These are phyloP conservation scores for Rhimphoctona megacephalus DNA, from an alignment of 2,888 invertebrate species.

Conservation along the genomic window DNA sequence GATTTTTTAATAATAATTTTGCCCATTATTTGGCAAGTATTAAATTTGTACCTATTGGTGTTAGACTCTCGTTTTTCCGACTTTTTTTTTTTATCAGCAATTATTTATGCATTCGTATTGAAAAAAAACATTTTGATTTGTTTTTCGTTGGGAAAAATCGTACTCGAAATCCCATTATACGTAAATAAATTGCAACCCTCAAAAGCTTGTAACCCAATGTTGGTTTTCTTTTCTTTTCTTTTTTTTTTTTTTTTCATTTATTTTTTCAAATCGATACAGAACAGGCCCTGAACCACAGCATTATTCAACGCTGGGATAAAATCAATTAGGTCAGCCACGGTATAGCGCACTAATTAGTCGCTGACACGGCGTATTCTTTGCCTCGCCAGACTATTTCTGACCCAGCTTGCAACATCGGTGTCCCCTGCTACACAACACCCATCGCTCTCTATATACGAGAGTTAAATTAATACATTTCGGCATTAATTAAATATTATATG, in stretches of 20 bases:
- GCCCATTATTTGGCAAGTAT: neutral
- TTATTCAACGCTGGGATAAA: constrained; percentile 61
- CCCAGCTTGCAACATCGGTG: constrained; percentile 27
- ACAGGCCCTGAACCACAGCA: constrained; percentile 40
- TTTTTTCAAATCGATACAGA: constrained; percentile 29
- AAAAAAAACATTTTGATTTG: neutral
- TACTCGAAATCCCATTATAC: neutral
- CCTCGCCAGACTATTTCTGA: constrained; percentile 45
- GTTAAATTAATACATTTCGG: neutral
- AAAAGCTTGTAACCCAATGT: constrained; percentile 17
- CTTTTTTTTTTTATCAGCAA: no score
- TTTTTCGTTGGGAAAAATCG: neutral
- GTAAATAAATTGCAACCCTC: neutral
- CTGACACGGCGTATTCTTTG: constrained; percentile 59
- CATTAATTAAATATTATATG: neutral
- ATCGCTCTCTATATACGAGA: neutral
- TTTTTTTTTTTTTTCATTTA: neutral
- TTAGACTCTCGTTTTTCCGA: no score
- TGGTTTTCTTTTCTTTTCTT: neutral
- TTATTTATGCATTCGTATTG: neutral
- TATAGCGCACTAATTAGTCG: constrained; percentile 61
- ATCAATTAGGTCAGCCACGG: constrained; percentile 61
- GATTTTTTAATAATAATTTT: neutral
- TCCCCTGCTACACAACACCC: neutral
- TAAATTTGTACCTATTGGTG: neutral